Conservation (phyloP, 2,113 vertebrate species). For the Catharus minimus region DNA sequence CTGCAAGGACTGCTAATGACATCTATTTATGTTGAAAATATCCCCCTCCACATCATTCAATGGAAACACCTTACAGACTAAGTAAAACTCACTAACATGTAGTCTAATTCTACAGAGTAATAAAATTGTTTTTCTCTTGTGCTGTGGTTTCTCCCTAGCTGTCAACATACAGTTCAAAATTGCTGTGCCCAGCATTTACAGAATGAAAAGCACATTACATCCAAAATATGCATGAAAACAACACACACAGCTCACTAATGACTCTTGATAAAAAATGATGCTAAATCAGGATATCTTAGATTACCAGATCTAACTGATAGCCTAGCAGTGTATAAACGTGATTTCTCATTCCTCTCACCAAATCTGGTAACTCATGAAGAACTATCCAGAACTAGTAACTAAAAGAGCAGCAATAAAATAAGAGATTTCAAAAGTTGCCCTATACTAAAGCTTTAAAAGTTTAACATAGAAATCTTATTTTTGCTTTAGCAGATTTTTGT, state of each 20-base stretch:
- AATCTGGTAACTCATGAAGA: neutral
- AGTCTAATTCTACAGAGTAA: neutral
- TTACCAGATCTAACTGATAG: neutral
- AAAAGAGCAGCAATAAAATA: neutral
- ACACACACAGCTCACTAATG: neutral
- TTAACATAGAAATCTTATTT: neutral
- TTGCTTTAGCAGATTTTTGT: neutral
- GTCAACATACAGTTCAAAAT: neutral
- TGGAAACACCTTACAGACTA: neutral
- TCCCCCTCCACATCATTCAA: neutral
- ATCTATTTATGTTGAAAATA: neutral
- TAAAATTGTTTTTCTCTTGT: neutral
- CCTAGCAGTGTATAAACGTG: neutral
- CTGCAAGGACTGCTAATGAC: neutral
- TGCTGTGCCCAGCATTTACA: neutral
- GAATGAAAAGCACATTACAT: neutral
- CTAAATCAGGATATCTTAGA: neutral
- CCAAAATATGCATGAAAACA: neutral
- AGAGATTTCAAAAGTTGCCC: neutral
- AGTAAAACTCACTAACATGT: neutral
- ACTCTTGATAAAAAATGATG: neutral
- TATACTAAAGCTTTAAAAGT: neutral
- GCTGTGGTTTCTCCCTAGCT: neutral
- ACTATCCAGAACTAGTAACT: neutral
- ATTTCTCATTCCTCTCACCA: neutral